Base-by-base conservation (phyloP, 2,113 vertebrate species). In the Dermatemys mawii region DNA sequence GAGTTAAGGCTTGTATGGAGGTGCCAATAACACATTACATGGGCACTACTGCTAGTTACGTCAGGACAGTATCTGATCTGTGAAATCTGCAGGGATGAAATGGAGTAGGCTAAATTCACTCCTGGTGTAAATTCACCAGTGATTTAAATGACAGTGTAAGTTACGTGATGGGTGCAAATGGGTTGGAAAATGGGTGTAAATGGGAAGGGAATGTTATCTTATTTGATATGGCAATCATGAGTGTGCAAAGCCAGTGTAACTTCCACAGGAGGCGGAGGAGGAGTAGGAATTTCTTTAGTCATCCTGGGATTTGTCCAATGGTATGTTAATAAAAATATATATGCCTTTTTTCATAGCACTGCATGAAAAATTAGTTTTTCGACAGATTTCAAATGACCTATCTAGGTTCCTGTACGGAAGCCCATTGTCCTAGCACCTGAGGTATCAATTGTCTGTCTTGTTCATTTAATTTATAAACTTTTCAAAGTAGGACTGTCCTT, bases 261-360 rank as follows among this genome's bases (percentile, higher is more conserved):
- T 92, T 96, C 94, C 91, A 95, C 90, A 93, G 88, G 86, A 49
- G 84, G 83, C 80, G 48, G n/a, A 78, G 88, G 89, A 88, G 95
- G 90, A 90, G 81, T 92, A 93, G 94, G 86, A 97, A 95, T 94
- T 95, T 92, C 90, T 96, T 97, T 87, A 84, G 84, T 97, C 93
- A 96, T 76, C 70, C 95, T 35, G 90, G 93, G 93, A 86, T 88
- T 96, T 80, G 53, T 96, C 92, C 91, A 78, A 75, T 50, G 93
- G 87, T 90, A 96, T 94, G 91, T 97, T 90, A 95, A 86, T 96
- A 96, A 96, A 96, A 97, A 96, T 76, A 22, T 88, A 90, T 88
- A 95, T 46, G 90, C 96, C 76, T 92, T 84, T 97, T 96, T 46
- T 81, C 95, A 90, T 93, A 1, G 29, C 57, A 92, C 89, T 93